Percentiles rank a stretch among this genome's conserved stretches.
Conservation (phyloP, 2,113 vertebrate genomes). For the Donacobius atricapilla region DNA sequence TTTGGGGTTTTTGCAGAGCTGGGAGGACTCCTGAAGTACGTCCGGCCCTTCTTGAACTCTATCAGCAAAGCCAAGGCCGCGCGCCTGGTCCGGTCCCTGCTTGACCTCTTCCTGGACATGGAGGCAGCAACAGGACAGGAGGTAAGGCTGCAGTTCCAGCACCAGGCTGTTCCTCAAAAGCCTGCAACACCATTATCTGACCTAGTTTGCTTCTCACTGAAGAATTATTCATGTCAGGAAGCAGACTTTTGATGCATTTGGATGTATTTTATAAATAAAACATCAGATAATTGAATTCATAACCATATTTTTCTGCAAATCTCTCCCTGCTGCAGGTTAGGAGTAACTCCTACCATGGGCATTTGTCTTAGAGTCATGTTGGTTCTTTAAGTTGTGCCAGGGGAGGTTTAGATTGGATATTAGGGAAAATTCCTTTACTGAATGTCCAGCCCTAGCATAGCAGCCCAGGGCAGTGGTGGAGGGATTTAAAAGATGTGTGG, state of each 20-base stretch:
- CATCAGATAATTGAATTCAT: conserved; percentile 35
- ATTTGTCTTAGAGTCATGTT: not conserved
- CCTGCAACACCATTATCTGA: not conserved
- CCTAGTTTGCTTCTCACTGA: not conserved
- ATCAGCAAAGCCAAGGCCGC: conserved; percentile 95
- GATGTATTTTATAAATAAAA: not conserved
- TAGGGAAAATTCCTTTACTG: not conserved
- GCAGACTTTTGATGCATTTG: not conserved
- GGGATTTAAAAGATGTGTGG: not conserved
- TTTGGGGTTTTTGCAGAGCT: conserved; percentile 78
- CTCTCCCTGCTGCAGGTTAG: conserved; percentile 27
- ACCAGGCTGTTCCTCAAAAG: not conserved
- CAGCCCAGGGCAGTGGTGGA: not conserved
- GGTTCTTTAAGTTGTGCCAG: not conserved
- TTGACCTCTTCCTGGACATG: conserved; percentile 98
- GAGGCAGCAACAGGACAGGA: conserved; percentile 98
- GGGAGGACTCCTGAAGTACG: conserved; percentile 96
- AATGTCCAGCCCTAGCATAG: not conserved
- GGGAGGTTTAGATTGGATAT: not conserved
- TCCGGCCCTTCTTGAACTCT: conserved; percentile 95
- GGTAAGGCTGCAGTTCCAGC: conserved; percentile 68
- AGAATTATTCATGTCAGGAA: not conserved
- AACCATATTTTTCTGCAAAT: not conserved
- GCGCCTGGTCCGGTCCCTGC: conserved; percentile 90
- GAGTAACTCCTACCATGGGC: not conserved